Conservation (phyloP, 2,888 invertebrate genomes). For the Notodromas monacha region DNA sequence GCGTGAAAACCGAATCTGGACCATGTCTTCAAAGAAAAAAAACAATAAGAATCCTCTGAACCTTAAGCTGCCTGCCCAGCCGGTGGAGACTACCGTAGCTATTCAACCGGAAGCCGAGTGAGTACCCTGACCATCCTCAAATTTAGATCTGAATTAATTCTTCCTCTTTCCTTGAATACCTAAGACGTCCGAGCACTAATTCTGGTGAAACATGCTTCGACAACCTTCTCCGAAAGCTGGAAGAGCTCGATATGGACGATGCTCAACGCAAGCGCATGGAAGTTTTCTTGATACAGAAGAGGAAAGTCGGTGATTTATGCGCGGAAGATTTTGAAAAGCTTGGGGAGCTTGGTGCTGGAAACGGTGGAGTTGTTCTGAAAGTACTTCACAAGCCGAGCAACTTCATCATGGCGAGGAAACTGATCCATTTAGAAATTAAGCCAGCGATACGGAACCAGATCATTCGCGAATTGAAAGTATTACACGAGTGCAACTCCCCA, state of each 20-base stretch:
- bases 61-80: too few species aligned
- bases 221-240: constrained; percentile 51
- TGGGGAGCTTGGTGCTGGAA: constrained; percentile 84
- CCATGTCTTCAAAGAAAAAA: too few species aligned
- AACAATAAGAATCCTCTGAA: too few species aligned
- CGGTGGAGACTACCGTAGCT: too few species aligned
- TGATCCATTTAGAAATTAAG: constrained; percentile 94
- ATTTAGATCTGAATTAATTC: too few species aligned
- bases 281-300: constrained; percentile 74
- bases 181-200: constrained; percentile 10
- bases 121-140: too few species aligned
- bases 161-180: too few species aligned
- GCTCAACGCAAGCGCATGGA: constrained; percentile 66
- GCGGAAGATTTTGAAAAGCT: constrained; percentile 80
- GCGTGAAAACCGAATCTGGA: too few species aligned
- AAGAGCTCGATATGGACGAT: constrained; percentile 81
- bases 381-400: constrained; percentile 75
- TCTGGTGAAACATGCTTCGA: constrained; percentile 30
- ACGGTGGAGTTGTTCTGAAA: constrained; percentile 98
- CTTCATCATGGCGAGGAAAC: constrained; percentile 84
- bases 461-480: constrained; percentile 76
- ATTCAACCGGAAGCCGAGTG: too few species aligned
- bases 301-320: constrained; percentile 52
- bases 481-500: constrained; percentile 95
- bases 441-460: constrained; percentile 96